Base-by-base conservation (phyloP, 1,140 invertebrate genomes). In the Drosophila rhopaloa region DNA sequence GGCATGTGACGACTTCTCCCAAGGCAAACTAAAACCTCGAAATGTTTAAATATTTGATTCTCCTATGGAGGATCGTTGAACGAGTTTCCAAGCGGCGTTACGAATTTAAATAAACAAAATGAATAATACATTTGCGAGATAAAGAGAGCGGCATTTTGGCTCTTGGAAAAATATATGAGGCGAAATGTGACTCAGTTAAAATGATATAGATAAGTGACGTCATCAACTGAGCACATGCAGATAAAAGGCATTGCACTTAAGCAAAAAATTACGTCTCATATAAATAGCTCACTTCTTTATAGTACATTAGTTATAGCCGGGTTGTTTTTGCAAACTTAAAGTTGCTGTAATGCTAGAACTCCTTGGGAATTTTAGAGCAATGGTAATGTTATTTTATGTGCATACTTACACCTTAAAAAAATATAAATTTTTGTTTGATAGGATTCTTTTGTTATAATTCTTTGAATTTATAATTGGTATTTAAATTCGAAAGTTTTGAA, bases 121-220 rank as follows among this genome's bases (percentile, higher is more conserved):
- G 71, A 86, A 88, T 86, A 86, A 86, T 84, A 73, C 59, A 88
- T 81, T 32, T n/a, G 43, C 14, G 47, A 61, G 37, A 46, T 53
- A 59, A 41, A 51, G 13, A 24, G 41, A 51, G 53, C 24, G 16
- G 27, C 14, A 19, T 9, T 29, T 57, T 44, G 6, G 38, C 50
- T 53, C 4, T 43, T 1, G 35, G 8, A 13, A 40, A 13, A 27
- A 35, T 27, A 14, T 47, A 27, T 13, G 38, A 62, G 53, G 16
- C 29, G 27, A 40, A 50, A 24, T 72, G 61, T 82, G 80, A 81
- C 54, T 81, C 79, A 82, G 54, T 66, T 43, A 1, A 11, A 16
- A 43, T 63, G 0, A 35, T 41, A 47, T 47, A 65, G 29, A 65
- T 38, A 71, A 59, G 44, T 89, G 84, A 90, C 85, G 84, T 89